Conservation (phyloP, 2,113 vertebrate genomes). For the Hirundichthys speculiger region DNA sequence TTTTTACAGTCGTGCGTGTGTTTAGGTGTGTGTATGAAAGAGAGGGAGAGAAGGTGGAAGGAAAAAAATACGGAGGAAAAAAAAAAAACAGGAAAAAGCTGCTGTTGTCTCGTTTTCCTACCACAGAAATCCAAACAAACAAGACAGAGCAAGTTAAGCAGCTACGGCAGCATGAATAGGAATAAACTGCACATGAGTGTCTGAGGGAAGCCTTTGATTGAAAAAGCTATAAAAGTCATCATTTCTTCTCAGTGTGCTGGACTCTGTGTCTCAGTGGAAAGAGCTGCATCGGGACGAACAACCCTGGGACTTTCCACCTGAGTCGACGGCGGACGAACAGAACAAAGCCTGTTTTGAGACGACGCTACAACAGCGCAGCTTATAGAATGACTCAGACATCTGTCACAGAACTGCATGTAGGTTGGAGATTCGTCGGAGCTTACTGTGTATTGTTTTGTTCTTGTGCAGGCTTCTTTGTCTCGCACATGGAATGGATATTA, state of each 20-base stretch:
- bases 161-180: slow-evolving; percentile 29
- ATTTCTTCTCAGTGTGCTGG: slow-evolving; percentile 23
- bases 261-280: slow-evolving; percentile 24
- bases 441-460: slow-evolving; percentile 11
- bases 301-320: slow-evolving; percentile 54
- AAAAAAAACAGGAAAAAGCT: slow-evolving; percentile 52
- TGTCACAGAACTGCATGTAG: slow-evolving; percentile 15
- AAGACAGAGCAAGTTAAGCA: slow-evolving; percentile 34
- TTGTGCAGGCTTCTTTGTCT: slow-evolving; percentile 19
- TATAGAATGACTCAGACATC: slow-evolving; percentile 39
- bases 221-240: slow-evolving; percentile 23
- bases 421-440: slow-evolving; percentile 5
- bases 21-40: slow-evolving; percentile 13
- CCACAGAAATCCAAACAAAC: slow-evolving; percentile 47
- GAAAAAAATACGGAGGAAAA: slow-evolving; percentile 41
- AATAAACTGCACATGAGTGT: slow-evolving; percentile 41
- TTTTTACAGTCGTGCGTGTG: slow-evolving; percentile 6
- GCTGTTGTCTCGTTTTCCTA: slow-evolving; percentile 63
- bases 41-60: slow-evolving; percentile 36
- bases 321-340: slow-evolving; percentile 15
- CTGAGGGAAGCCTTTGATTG: slow-evolving; percentile 47
- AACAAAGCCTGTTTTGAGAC: slow-evolving; percentile 34
- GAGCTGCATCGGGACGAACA: slow-evolving; percentile 14
- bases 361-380: not conserved
- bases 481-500: slow-evolving; percentile 32